Percentiles rank a stretch among this genome's conserved stretches.
phyloP scores from a whole-genome alignment of 2,113 vertebrate species.

The Phyllostomus discolor region DNA sequence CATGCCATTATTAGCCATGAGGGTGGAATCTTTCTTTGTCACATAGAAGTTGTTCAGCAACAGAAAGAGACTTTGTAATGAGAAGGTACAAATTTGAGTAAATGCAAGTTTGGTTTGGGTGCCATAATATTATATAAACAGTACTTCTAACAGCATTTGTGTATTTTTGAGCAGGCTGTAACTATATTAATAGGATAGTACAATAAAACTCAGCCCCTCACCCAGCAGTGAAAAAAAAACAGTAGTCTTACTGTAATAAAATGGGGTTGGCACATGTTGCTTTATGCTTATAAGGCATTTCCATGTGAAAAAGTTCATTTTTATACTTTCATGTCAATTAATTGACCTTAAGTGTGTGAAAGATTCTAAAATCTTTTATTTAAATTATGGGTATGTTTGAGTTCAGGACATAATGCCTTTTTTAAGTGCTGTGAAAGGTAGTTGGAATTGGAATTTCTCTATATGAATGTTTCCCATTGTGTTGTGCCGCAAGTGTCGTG shows the following conservation, averaged over 20 bases:
- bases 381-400: constrained; percentile 36
- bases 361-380: constrained; percentile 26
- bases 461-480: constrained; percentile 32
- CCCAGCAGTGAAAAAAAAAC: background rate
- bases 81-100: constrained; percentile 67
- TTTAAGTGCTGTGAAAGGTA: constrained; percentile 32
- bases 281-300: constrained; percentile 38
- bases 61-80: constrained; percentile 78
- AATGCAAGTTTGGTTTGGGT: constrained; percentile 47
- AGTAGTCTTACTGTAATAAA: background rate
- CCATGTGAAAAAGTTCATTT: constrained; percentile 29
- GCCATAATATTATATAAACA: background rate
- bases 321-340: constrained; percentile 34
- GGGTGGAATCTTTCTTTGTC: constrained; percentile 65
- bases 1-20: constrained; percentile 76
- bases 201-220: background rate
- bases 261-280: background rate
- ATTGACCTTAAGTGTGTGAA: background rate
- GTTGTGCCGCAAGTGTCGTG: constrained; percentile 55
- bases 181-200: constrained; percentile 1
- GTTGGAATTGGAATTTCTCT: constrained; percentile 28
- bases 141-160: background rate
- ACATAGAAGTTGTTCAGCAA: constrained; percentile 78
- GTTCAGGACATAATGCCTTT: constrained; percentile 34
- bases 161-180: constrained; percentile 21